These are phyloP conservation scores for Plagodis pulveraria DNA, from an alignment of 2,888 invertebrate species.

Conservation along the genomic window DNA sequence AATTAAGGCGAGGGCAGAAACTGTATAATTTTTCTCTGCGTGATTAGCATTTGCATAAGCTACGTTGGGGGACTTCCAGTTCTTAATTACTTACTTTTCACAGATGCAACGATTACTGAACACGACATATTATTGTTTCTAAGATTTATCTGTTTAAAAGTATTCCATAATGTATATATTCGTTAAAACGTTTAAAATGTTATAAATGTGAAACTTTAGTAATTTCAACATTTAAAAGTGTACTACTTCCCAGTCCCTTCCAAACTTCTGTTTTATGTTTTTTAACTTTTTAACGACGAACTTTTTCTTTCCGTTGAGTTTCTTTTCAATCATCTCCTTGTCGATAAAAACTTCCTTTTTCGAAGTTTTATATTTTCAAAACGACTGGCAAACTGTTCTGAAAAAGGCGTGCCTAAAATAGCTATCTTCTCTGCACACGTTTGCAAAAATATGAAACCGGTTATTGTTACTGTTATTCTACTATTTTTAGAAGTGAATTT, in stretches of 20 bases:
- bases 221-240: constrained; percentile 17
- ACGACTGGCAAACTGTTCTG: constrained; percentile 10
- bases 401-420: not conserved
- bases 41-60: constrained; percentile 71
- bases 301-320: constrained; percentile 29
- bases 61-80: constrained; percentile 44
- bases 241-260: constrained; percentile 17
- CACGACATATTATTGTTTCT: constrained; percentile 1
- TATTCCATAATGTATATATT: too few species aligned
- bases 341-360: constrained; percentile 29
- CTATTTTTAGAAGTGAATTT: too few species aligned
- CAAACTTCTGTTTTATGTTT: constrained; percentile 33
- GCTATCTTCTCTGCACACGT: too few species aligned
- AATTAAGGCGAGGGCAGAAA: constrained; percentile 30
- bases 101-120: constrained; percentile 25
- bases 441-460: too few species aligned
- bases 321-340: constrained; percentile 32
- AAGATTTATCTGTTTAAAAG: too few species aligned
- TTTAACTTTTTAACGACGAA: constrained; percentile 33
- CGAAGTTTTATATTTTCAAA: constrained; percentile 24
- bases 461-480: too few species aligned
- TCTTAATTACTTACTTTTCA: constrained; percentile 53
- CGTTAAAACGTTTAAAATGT: constrained; percentile 9
- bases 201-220: constrained; percentile 9
- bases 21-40: constrained; percentile 60